phyloP scores from a whole-genome alignment of 2,113 vertebrate genomes.

The Rhinolophus sinicus region DNA sequence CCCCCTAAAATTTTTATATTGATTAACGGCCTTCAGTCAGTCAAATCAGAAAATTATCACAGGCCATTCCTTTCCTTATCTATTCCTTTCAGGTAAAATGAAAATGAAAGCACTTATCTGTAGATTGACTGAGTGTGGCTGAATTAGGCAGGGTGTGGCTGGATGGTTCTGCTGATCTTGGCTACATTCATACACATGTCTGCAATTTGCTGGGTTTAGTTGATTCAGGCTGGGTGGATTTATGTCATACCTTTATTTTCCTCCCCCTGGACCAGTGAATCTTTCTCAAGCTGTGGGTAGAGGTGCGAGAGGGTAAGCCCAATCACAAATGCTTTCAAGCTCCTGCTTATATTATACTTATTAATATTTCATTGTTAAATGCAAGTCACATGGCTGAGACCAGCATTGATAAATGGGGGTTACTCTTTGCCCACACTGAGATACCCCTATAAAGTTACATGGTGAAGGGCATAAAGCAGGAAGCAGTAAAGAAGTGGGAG shows the following conservation, averaged over 20 bases:
- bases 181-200: not conserved
- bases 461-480: not conserved
- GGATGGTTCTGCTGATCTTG: not conserved
- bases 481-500: not conserved
- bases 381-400: not conserved
- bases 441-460: not conserved
- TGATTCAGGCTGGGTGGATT: not conserved
- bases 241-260: not conserved
- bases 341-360: not conserved
- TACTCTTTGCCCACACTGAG: not conserved
- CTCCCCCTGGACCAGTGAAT: not conserved
- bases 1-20: not conserved
- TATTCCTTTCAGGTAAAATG: no score
- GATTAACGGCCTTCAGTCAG: not conserved
- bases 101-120: not conserved
- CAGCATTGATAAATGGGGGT: not conserved
- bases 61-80: not conserved
- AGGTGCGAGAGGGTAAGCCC: not conserved
- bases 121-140: not conserved
- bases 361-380: not conserved
- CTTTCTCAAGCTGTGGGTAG: not conserved
- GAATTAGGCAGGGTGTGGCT: not conserved
- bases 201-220: not conserved
- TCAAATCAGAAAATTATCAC: not conserved
- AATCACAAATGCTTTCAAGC: not conserved